Conservation (phyloP, 2,797 vertebrate genomes). For the Enteromius radiatus region DNA sequence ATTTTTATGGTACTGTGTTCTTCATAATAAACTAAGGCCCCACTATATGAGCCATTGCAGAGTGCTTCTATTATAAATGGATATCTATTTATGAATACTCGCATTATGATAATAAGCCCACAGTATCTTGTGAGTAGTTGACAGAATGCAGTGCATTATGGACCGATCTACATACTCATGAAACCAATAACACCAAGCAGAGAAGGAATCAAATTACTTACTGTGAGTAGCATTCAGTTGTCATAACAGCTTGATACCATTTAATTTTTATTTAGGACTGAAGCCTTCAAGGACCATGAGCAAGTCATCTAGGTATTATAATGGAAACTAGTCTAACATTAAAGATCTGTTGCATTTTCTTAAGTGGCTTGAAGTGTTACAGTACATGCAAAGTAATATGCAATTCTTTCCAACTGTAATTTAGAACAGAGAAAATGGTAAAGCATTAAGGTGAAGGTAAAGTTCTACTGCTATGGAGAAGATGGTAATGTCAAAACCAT, state of each 20-base stretch:
- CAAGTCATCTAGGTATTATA: not conserved
- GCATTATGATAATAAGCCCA: conserved; percentile 7
- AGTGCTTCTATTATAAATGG: conserved; percentile 2
- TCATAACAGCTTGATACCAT: not conserved
- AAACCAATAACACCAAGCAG: conserved; percentile 11
- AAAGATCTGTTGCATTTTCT: not conserved
- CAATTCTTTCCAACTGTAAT: not conserved
- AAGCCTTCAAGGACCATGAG: not conserved
- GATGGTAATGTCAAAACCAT: not conserved
- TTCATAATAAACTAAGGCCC: not conserved
- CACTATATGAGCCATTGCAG: not conserved
- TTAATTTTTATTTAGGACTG: conserved; percentile 4
- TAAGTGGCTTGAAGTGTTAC: conserved; percentile 1
- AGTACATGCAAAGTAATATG: not conserved
- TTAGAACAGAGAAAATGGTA: not conserved
- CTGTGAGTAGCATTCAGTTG: not conserved
- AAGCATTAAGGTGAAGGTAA: not conserved
- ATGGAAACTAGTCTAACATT: conserved; percentile 2
- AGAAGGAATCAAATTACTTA: conserved; percentile 8
- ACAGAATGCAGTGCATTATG: conserved; percentile 22
- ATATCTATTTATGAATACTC: not conserved
- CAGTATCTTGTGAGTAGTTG: conserved; percentile 12
- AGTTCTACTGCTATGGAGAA: not conserved
- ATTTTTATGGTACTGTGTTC: not conserved
- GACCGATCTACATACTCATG: not conserved